Conservation (phyloP, 2,888 invertebrate genomes). For the Phorcus lineatus region DNA sequence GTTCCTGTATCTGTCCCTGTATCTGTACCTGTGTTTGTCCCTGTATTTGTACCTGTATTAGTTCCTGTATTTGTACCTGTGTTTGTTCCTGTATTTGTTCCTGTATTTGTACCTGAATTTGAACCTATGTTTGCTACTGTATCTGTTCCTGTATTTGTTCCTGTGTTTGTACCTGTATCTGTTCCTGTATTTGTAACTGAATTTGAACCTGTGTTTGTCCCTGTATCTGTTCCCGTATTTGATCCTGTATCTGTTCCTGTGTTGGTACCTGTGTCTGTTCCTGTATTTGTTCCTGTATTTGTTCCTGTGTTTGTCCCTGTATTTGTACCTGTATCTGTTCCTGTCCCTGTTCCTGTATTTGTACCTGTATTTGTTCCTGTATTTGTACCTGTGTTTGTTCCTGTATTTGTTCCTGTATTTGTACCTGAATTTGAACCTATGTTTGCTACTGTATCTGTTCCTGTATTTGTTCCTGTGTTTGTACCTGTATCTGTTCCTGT, state of each 20-base stretch:
- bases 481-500: not conserved
- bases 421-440: not conserved
- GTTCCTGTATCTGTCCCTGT: not conserved
- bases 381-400: not conserved
- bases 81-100: not conserved
- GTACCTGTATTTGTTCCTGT: not conserved
- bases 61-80: not conserved
- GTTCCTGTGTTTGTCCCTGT: not conserved
- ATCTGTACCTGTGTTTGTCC: not conserved
- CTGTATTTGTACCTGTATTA: not conserved
- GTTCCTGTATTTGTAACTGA: not conserved
- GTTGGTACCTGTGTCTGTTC: not conserved
- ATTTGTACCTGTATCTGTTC: not conserved
- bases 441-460: not conserved
- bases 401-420: not conserved
- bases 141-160: not conserved
- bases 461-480: not conserved
- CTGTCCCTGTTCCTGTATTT: not conserved
- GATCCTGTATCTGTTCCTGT: not conserved
- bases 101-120: not conserved
- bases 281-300: not conserved
- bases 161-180: not conserved
- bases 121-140: not conserved
- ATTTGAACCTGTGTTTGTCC: not conserved
- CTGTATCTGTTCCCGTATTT: not conserved